Percentiles rank a stretch among this genome's conserved stretches.
Conservation (phyloP, 2,888 invertebrate genomes). For the Anoncus sp. region DNA sequence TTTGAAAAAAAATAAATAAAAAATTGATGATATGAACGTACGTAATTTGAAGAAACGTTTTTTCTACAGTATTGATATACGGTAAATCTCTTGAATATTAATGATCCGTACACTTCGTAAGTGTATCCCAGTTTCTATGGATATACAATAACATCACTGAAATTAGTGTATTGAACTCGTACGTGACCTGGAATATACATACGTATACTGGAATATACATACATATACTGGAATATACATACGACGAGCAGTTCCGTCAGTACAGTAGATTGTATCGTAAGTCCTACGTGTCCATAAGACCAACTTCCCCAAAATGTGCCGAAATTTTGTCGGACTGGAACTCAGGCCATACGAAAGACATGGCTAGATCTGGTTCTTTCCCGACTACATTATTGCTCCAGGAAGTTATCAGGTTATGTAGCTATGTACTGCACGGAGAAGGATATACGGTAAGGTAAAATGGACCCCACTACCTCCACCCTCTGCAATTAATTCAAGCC, state of each 20-base stretch:
- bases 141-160: background rate
- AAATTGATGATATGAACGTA: background rate
- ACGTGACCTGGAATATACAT: background rate
- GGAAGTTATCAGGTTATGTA: background rate
- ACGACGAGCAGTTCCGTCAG: too few relatives aligned
- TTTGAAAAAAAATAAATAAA: background rate
- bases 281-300: background rate
- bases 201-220: background rate
- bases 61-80: background rate
- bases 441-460: too few relatives aligned
- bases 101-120: background rate
- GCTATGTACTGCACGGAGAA: background rate
- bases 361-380: background rate
- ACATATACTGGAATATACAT: too few relatives aligned
- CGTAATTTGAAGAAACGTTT: conserved; percentile 24
- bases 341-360: background rate
- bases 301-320: background rate
- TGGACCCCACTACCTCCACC: too few relatives aligned
- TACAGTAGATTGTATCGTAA: background rate
- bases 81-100: background rate
- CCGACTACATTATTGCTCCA: background rate
- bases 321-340: too few relatives aligned
- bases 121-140: background rate
- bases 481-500: background rate
- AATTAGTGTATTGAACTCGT: background rate